Conservation (phyloP, 2,113 vertebrate genomes). For the Myrmecobius fasciatus region DNA sequence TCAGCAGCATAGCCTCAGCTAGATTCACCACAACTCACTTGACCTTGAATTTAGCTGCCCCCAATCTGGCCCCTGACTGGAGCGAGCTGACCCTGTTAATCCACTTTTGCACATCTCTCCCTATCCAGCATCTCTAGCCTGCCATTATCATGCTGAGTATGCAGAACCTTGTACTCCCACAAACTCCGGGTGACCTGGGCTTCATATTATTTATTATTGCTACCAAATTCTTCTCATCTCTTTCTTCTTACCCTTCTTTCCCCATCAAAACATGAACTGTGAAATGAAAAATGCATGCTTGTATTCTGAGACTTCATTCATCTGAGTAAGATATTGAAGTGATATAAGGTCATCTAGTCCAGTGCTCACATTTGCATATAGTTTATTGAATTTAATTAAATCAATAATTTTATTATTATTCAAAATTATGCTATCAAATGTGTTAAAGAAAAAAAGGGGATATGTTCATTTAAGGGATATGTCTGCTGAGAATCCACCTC, state of each 20-base stretch:
- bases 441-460: neutral
- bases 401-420: neutral
- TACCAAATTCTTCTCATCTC: neutral
- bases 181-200: neutral
- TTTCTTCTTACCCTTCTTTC: neutral
- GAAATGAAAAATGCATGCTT: neutral
- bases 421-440: neutral
- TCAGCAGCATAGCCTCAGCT: neutral
- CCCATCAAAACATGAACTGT: neutral
- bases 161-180: neutral
- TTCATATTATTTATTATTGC: neutral
- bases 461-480: neutral
- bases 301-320: neutral
- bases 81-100: neutral
- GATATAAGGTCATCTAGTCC: neutral
- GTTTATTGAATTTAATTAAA: neutral
- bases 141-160: neutral
- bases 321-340: neutral
- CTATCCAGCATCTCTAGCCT: neutral
- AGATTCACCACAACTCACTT: neutral
- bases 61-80: neutral
- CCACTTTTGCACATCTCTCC: neutral
- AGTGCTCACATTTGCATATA: neutral
- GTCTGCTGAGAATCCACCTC: neutral
- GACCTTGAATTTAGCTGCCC: neutral